Evolutionary conservation across 1,140 invertebrate genomes (phyloP).

Genomic region (Phthorimaea operculella): DNA sequence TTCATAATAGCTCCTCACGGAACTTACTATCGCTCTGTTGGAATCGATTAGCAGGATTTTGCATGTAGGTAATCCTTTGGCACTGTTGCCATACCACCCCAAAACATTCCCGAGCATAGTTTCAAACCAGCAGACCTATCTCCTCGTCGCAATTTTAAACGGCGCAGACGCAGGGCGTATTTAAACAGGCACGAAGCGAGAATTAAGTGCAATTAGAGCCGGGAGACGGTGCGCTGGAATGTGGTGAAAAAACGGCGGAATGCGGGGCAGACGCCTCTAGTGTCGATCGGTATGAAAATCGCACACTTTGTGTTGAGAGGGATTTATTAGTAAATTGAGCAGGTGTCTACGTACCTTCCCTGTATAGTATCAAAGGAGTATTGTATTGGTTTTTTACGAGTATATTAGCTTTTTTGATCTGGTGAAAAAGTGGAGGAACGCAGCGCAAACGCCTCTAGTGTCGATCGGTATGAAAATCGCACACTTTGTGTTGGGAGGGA

Average conservation of each 20-base stretch:
- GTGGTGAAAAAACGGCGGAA: constrained; percentile 47
- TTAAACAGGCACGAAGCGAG: constrained; percentile 51
- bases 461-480: constrained; percentile 31
- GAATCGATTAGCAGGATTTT: too few relatives aligned
- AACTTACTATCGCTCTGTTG: too few relatives aligned
- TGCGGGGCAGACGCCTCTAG: constrained; percentile 37
- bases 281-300: constrained; percentile 35
- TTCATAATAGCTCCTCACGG: too few relatives aligned
- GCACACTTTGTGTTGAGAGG: not conserved
- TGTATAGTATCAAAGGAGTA: too few relatives aligned
- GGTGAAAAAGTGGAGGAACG: constrained; percentile 49
- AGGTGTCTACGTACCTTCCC: not conserved
- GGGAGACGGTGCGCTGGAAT: constrained; percentile 44
- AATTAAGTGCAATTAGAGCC: constrained; percentile 54
- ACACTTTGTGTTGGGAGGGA: not conserved
- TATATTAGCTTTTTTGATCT: too few relatives aligned
- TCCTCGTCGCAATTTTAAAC: constrained; percentile 23
- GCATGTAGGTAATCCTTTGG: too few relatives aligned
- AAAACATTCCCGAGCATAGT: too few relatives aligned
- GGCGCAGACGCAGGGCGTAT: constrained; percentile 24
- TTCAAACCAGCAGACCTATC: not conserved
- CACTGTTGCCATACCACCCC: too few relatives aligned
- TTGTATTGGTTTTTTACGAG: too few relatives aligned
- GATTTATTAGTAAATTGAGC: not conserved
- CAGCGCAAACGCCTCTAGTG: constrained; percentile 36